These are phyloP conservation scores for Rhagonycha lutea DNA, from an alignment of 2,888 invertebrate species.

Conservation along the genomic window DNA sequence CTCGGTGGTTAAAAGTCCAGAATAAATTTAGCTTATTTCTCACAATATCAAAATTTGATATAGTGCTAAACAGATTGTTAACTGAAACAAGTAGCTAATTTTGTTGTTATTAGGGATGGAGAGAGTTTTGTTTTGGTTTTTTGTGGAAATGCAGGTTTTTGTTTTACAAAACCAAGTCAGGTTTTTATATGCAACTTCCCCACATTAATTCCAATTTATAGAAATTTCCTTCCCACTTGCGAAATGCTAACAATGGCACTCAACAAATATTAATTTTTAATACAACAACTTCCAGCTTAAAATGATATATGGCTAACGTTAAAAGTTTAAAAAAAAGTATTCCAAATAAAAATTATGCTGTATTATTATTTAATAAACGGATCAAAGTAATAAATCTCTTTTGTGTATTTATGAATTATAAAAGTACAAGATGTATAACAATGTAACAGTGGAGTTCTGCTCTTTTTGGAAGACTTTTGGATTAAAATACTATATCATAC, in stretches of 20 bases:
- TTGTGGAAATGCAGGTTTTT: background rate
- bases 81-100: background rate
- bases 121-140: no score
- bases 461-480: slow-evolving; percentile 29
- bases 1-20: background rate
- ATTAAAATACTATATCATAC: slow-evolving; percentile 35
- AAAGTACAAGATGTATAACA: slow-evolving; percentile 9
- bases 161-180: background rate
- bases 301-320: slow-evolving; percentile 11
- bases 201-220: background rate
- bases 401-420: slow-evolving; percentile 15
- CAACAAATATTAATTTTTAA: slow-evolving; percentile 1
- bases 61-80: no score
- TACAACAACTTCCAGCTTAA: slow-evolving; percentile 19
- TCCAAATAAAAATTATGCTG: slow-evolving; percentile 24
- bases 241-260: background rate
- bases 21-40: background rate
- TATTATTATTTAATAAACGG: slow-evolving; percentile 27
- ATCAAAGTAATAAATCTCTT: slow-evolving; percentile 21
- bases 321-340: slow-evolving; percentile 13
- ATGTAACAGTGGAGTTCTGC: slow-evolving; percentile 26
- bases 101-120: no score
- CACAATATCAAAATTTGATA: no score
- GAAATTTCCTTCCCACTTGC: background rate
- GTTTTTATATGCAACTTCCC: background rate